Conservation (phyloP, 1,140 invertebrate genomes). For the Drosophila ficusphila region DNA sequence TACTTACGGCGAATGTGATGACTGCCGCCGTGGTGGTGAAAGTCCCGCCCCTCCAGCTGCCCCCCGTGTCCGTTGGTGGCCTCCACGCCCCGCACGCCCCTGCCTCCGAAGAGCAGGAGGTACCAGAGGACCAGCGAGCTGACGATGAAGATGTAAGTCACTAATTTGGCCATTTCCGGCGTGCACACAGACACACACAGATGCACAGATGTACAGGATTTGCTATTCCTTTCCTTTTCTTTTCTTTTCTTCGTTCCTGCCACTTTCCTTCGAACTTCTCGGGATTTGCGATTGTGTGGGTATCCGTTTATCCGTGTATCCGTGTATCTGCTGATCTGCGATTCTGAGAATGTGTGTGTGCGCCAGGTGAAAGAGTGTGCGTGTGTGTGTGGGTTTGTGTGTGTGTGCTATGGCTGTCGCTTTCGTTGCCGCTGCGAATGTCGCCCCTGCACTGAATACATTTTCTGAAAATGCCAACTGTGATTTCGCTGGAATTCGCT, state of each 20-base stretch:
- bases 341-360: constrained; percentile 1
- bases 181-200: neutral
- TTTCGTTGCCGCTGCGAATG: constrained; percentile 81
- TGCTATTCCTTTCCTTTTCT: neutral
- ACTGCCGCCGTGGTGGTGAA: constrained; percentile 76
- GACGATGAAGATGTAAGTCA: constrained; percentile 78
- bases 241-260: constrained; percentile 1
- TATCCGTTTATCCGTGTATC: no score
- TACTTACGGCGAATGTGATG: constrained; percentile 80
- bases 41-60: constrained; percentile 76
- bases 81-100: constrained; percentile 48
- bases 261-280: constrained; percentile 7
- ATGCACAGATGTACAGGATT: neutral
- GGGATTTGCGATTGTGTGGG: neutral
- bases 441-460: constrained; percentile 82
- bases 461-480: constrained; percentile 64
- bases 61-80: constrained; percentile 78
- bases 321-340: no score
- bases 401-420: constrained; percentile 66
- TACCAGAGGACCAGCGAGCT: constrained; percentile 76
- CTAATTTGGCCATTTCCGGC: constrained; percentile 74
- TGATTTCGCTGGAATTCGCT: constrained; percentile 58
- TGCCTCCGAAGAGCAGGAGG: constrained; percentile 68
- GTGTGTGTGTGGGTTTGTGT: constrained; percentile 23
- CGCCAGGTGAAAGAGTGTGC: constrained; percentile 6